phyloP scores from a whole-genome alignment of 1,140 invertebrate genomes.

The Zaprionus inermis region DNA sequence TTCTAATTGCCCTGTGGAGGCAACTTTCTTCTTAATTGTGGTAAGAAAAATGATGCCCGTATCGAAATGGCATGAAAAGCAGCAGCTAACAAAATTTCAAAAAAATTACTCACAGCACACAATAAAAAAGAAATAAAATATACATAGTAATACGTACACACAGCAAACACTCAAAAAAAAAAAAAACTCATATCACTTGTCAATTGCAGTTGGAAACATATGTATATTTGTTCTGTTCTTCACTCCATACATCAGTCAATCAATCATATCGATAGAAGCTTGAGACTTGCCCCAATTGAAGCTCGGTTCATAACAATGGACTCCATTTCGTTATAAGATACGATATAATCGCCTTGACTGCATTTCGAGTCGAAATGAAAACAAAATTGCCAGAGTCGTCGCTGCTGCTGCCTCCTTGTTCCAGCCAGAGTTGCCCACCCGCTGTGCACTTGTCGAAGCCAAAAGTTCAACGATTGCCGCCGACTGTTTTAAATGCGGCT shows the following conservation, averaged over 20 bases:
- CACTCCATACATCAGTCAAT: slow-evolving; percentile 45
- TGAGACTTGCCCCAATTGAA: slow-evolving; percentile 63
- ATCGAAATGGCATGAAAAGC: slow-evolving; percentile 81
- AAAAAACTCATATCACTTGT: slow-evolving; percentile 7
- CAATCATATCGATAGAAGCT: slow-evolving; percentile 70
- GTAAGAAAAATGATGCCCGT: slow-evolving; percentile 79
- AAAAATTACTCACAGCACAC: too few species aligned
- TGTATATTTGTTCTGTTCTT: slow-evolving; percentile 56
- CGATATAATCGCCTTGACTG: slow-evolving; percentile 24
- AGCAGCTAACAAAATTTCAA: slow-evolving; percentile 1
- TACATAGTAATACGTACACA: too few species aligned
- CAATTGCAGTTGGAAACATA: slow-evolving; percentile 13
- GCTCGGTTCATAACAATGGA: slow-evolving; percentile 53
- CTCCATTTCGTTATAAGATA: not conserved
- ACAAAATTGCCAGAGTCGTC: slow-evolving; percentile 59
- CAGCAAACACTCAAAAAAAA: too few species aligned
- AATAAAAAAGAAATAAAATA: too few species aligned
- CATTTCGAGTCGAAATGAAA: slow-evolving; percentile 69
- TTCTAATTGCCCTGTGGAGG: slow-evolving; percentile 68
- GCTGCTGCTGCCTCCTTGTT: slow-evolving; percentile 22
- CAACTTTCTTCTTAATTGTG: slow-evolving; percentile 80
- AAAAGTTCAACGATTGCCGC: slow-evolving; percentile 71
- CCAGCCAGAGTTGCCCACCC: slow-evolving; percentile 50
- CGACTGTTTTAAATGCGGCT: slow-evolving; percentile 61
- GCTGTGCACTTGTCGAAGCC: slow-evolving; percentile 83